Evolutionary conservation across 2,888 invertebrate species (phyloP), one percentile per base, ranked within the genome.

Genomic region (Hirtodrosophila trivittata): DNA sequence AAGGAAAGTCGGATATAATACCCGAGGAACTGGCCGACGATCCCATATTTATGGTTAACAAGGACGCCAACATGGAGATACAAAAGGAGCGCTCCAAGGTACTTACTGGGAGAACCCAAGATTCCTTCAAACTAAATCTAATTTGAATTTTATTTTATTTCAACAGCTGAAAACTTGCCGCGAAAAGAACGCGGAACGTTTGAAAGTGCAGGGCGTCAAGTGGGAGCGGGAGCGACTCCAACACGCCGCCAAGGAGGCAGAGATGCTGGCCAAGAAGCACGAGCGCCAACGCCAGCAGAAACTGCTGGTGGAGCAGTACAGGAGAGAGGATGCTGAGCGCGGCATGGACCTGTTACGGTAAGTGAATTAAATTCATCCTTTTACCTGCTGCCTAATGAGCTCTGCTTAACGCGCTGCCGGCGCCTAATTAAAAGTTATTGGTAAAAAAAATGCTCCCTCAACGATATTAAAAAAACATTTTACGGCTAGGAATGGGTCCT

Each of bases 21-120:
- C 93, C 94, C 0, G 88, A 91, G 10, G 93, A 93, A 81, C 91
- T 94, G 88, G 91, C 92, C n/a, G 90, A 92, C 62, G 94, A 94
- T 91, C 94, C 94, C 9, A 92, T 94, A 3, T 93, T 94, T 88
- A 90, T 92, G 58, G 92, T 92, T 35, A 92, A 92, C 63, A 89
- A 89, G 66, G 91, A 92, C 66, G 92, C 92, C 63, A 91, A 91
- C 67, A 86, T 90, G 52, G 87, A 92, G 63, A 92, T 92, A 60
- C 89, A 89, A 8, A 92, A 91, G 66, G 88, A 92, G 65, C 89
- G 93, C 55, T 91, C 92, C 3, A 92, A 92, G 91, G 92, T 92
- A 82, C 13, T 10, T 35, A 4, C 3, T 5, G 3, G 5, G 3
- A n/a, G n/a, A n/a, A n/a, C n/a, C n/a, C n/a, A 35, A 5, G 6